phyloP scores from a whole-genome alignment of 2,888 invertebrate genomes.

The Drosophila fulvimacula region DNA sequence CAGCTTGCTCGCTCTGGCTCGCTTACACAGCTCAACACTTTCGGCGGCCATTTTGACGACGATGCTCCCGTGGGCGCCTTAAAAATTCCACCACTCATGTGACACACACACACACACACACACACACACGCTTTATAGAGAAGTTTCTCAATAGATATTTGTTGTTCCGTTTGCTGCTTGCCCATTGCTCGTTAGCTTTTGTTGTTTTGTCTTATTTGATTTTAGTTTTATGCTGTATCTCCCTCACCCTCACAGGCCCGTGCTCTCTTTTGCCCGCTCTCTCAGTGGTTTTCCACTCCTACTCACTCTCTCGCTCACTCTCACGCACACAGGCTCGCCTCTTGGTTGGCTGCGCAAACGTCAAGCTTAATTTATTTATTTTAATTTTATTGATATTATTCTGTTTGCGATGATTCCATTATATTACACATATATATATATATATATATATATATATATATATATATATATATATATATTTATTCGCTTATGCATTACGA shows the following conservation, averaged over 20 bases:
- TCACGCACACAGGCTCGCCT: not conserved
- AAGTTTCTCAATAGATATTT: slow-evolving; percentile 58
- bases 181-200: slow-evolving; percentile 22
- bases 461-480: not conserved
- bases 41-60: slow-evolving; percentile 78
- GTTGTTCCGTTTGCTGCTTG: slow-evolving; percentile 41
- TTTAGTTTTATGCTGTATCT: slow-evolving; percentile 43
- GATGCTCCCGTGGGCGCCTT: slow-evolving; percentile 53
- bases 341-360: slow-evolving; percentile 37
- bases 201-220: slow-evolving; percentile 40
- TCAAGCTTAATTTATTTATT: slow-evolving; percentile 68
- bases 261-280: slow-evolving; percentile 13
- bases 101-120: slow-evolving; percentile 29
- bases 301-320: slow-evolving; percentile 11
- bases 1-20: slow-evolving; percentile 9
- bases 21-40: slow-evolving; percentile 70
- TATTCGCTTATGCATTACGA: slow-evolving; percentile 35
- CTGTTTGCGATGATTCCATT: slow-evolving; percentile 66
- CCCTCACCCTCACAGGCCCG: slow-evolving; percentile 9
- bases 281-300: not conserved
- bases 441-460: not conserved
- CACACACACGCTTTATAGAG: slow-evolving; percentile 7
- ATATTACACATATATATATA: slow-evolving; percentile 23
- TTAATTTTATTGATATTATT: slow-evolving; percentile 65
- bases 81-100: slow-evolving; percentile 75